Conservation (phyloP, 2,888 invertebrate species). For the Arge pagana region DNA sequence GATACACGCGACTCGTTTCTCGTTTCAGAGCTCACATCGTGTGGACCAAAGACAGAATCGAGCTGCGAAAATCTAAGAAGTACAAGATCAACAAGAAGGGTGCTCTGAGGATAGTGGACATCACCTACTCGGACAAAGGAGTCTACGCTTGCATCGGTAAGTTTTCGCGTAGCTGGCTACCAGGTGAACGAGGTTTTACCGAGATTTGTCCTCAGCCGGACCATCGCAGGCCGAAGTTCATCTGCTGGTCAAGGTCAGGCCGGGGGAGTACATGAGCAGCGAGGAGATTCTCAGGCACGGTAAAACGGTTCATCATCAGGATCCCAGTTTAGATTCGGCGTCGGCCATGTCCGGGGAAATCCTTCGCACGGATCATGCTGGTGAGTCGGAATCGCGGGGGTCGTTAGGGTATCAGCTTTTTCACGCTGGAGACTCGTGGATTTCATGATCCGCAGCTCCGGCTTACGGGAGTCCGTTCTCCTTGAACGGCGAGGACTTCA, state of each 20-base stretch:
- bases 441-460: conserved; percentile 35
- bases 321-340: conserved; percentile 54
- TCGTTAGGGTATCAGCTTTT: background rate
- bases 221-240: conserved; percentile 80
- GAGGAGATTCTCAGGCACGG: conserved; percentile 68
- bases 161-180: conserved; percentile 21
- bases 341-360: conserved; percentile 60
- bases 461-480: conserved; percentile 41
- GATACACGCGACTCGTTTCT: background rate
- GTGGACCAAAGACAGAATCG: conserved; percentile 87
- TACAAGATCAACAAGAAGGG: conserved; percentile 91
- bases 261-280: conserved; percentile 79
- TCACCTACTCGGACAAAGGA: conserved; percentile 81
- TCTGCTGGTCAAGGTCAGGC: conserved; percentile 78
- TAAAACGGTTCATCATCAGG: conserved; percentile 54
- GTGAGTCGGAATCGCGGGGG: conserved; percentile 27
- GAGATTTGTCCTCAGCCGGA: conserved; percentile 71
- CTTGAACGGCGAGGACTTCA: conserved; percentile 48
- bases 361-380: conserved; percentile 45
- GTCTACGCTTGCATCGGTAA: conserved; percentile 81
- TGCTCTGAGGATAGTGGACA: conserved; percentile 81
- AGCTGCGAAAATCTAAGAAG: conserved; percentile 77
- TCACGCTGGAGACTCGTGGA: background rate
- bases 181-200: background rate
- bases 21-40: conserved; percentile 73